A percentile compares a stretch with the other conserved stretches of the same genome.
These are phyloP conservation scores for Drosophila mimetica DNA, from an alignment of 2,888 invertebrate species.

Conservation along the genomic window DNA sequence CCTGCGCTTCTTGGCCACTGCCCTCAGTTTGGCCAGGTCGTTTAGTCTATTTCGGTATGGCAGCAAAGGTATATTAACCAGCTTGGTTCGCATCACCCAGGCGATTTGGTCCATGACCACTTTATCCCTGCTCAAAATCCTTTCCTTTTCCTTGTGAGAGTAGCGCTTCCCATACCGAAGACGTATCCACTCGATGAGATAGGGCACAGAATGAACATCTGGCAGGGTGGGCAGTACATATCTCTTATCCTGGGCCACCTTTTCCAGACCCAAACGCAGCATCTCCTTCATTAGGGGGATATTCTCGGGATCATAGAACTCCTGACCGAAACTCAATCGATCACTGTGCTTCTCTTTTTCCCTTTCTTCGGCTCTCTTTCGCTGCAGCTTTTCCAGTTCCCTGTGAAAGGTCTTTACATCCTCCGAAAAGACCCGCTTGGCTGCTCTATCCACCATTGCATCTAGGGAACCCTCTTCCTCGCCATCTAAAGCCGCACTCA, in stretches of 20 bases:
- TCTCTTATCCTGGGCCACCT: conserved; percentile 71
- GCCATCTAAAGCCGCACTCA: conserved; percentile 39
- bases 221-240: conserved; percentile 80
- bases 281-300: conserved; percentile 65
- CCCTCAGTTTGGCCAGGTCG: neutral
- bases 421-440: conserved; percentile 42
- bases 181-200: conserved; percentile 76
- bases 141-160: conserved; percentile 49
- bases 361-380: neutral
- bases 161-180: conserved; percentile 76
- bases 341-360: accelerated
- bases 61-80: conserved; percentile 17
- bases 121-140: conserved; percentile 36
- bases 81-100: conserved; percentile 8
- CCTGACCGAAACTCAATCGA: conserved; percentile 43
- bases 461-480: conserved; percentile 22
- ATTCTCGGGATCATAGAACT: conserved; percentile 68
- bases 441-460: conserved; percentile 44
- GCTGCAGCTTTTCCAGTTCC: conserved; percentile 11
- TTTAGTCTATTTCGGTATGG: neutral
- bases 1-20: conserved; percentile 31
- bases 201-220: conserved; percentile 71
- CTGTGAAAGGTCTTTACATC: conserved; percentile 41
- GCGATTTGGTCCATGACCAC: conserved; percentile 55
- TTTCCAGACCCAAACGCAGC: conserved; percentile 63